Evolutionary conservation across 2,797 vertebrate species (phyloP).

Genomic region (Aldrovandia affinis): DNA sequence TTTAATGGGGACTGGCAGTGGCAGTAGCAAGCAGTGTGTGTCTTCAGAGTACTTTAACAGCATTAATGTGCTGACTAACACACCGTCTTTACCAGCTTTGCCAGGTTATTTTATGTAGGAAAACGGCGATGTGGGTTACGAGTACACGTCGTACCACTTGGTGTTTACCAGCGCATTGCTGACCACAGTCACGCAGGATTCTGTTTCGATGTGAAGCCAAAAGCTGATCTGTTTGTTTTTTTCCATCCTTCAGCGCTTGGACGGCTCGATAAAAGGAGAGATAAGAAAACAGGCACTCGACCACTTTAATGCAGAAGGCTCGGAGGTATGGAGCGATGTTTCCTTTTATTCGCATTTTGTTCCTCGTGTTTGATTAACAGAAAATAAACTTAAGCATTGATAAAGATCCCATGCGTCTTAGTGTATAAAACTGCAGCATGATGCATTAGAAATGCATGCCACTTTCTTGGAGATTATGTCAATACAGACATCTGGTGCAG

Average conservation of each 20-base stretch:
- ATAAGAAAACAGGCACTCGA: constrained; percentile 97
- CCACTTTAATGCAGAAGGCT: constrained; percentile 99
- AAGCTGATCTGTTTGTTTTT: constrained; percentile 30
- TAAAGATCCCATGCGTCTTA: background rate
- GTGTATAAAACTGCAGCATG: background rate
- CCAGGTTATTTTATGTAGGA: background rate
- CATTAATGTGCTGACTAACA: constrained; percentile 12
- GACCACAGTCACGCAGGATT: constrained; percentile 17
- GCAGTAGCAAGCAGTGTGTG: constrained; percentile 37
- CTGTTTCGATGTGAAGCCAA: constrained; percentile 17
- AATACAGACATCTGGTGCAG: no score
- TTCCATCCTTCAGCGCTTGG: constrained; percentile 80
- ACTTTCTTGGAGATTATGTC: background rate
- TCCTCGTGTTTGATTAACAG: background rate
- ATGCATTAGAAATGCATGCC: background rate
- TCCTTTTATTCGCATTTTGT: background rate
- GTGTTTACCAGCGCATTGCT: constrained; percentile 29
- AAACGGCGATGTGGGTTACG: background rate
- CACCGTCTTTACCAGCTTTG: background rate
- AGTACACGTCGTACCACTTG: constrained; percentile 20
- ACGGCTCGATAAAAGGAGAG: constrained; percentile 98
- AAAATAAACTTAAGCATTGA: background rate
- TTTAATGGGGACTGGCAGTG: constrained; percentile 57
- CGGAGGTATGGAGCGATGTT: constrained; percentile 81
- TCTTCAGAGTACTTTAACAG: constrained; percentile 44